Evolutionary conservation across 2,797 vertebrate genomes (phyloP), one percentile per base, ranked within the genome.

Genomic region (Enteromius trimaculatus): DNA sequence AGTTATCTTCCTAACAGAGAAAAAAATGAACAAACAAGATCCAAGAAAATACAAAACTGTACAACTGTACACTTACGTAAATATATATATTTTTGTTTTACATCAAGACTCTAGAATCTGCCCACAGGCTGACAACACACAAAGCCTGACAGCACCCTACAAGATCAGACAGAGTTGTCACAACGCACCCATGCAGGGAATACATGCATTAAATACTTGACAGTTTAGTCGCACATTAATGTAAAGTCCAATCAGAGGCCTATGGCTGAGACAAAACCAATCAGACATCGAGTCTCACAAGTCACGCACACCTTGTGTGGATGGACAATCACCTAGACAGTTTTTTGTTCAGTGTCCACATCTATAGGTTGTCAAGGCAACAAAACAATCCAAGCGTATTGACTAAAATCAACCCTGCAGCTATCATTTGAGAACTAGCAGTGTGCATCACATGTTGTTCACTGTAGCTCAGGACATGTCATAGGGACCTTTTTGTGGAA

Each of bases 391-490:
- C 4, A 62, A 23, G 39, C 71, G 9, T 72, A 31, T 34, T 72
- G 37, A 60, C 53, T 47, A 72, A 34, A 26, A 64, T 19, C 19
- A 72, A 49, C 51, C 19, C 11, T 11, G 39, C 69, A 74, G 4
- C 13, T n/a, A 60, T 81, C 19, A 74, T 74, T 74, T 74, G 14
- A 74, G 29, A 64, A 81, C 7, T 69, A 51, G 79, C 39, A 47
- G 69, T 71, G 68, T 72, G 55, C 2, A 0, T 29, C 16, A 11
- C 8, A 29, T 47, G 19, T 29, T 71, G 23, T 26, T 74, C 14
- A 34, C 23, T 37, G 49, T 17, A 60, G 79, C 14, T 44, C 78
- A 13, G 34, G 31, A 26, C 34, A 26, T 51, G 29, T 14, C 42
- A 37, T 21, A 31, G 26, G 58, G 66, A 55, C 23, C 44, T 68